Percentiles rank a stretch among this genome's conserved stretches.
These are phyloP conservation scores for Mobula birostris DNA, from an alignment of 2,113 vertebrate genomes.

Conservation along the genomic window DNA sequence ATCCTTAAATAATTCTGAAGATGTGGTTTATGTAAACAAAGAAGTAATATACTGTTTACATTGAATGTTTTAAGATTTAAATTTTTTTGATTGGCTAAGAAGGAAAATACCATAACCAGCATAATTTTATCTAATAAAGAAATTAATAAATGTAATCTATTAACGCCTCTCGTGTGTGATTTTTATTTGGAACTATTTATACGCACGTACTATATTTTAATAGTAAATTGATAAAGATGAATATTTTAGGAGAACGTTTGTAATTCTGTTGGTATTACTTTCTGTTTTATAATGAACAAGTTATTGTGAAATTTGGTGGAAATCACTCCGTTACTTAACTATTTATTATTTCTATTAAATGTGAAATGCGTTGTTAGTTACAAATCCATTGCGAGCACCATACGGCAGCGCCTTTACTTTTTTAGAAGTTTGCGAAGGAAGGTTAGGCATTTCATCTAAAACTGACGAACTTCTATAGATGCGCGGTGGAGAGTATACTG, in stretches of 20 bases:
- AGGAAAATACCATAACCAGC: not conserved
- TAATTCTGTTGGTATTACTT: not conserved
- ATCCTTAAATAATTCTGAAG: not conserved
- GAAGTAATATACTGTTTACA: not conserved
- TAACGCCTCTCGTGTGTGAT: not conserved
- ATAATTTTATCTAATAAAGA: not conserved
- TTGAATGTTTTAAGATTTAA: not conserved
- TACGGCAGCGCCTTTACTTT: too few species aligned
- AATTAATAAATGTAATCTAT: not conserved
- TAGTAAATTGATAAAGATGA: not conserved
- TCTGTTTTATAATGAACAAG: not conserved
- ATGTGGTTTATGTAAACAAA: not conserved
- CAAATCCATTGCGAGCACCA: too few species aligned
- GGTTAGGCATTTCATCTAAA: too few species aligned
- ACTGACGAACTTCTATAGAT: too few species aligned
- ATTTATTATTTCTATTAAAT: not conserved
- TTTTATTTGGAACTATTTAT: not conserved
- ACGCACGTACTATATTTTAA: not conserved
- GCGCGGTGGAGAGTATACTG: too few species aligned
- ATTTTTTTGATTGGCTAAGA: too few species aligned
- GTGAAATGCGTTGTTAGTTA: not conserved
- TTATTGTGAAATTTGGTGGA: not conserved
- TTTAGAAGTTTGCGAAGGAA: too few species aligned
- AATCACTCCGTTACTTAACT: not conserved
- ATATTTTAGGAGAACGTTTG: not conserved